phyloP scores from a whole-genome alignment of 2,113 vertebrate genomes.

The Petromus typicus region DNA sequence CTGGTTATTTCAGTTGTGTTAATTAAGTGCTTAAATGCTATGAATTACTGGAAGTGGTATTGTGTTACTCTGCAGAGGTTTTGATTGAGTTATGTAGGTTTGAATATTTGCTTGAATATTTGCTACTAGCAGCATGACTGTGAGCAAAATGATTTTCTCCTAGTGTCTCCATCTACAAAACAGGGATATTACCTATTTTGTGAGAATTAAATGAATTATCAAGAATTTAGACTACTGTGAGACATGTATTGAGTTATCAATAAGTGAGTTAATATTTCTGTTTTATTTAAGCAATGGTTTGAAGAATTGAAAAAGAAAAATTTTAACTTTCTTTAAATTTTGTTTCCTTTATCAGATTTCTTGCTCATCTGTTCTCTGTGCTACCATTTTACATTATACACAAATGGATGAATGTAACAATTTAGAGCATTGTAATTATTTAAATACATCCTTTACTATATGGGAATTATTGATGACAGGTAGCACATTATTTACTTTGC shows the following conservation, averaged over 20 bases:
- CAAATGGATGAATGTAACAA: conserved; percentile 17
- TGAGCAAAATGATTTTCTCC: conserved; percentile 7
- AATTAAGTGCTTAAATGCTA: background rate
- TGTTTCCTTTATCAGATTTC: background rate
- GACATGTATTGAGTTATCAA: background rate
- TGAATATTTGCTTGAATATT: conserved; percentile 9
- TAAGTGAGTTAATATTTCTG: background rate
- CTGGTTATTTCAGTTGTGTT: background rate
- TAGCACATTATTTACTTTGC: conserved; percentile 50
- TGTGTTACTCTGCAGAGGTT: background rate
- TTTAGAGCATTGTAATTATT: background rate
- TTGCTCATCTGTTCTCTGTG: background rate
- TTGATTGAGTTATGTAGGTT: background rate
- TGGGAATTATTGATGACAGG: conserved; percentile 6
- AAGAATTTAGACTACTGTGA: background rate
- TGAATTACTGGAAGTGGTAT: background rate
- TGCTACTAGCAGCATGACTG: background rate
- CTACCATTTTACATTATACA: background rate
- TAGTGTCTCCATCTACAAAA: conserved; percentile 35
- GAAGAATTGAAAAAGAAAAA: conserved; percentile 14
- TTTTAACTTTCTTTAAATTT: conserved; percentile 29
- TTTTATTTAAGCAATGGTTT: background rate
- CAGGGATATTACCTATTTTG: background rate
- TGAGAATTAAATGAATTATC: conserved; percentile 44
- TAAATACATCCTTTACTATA: conserved; percentile 2